Evolutionary conservation across 64 coral and sea anemone species (phyloP).

Genomic region (Dendronephthya gigantea): DNA sequence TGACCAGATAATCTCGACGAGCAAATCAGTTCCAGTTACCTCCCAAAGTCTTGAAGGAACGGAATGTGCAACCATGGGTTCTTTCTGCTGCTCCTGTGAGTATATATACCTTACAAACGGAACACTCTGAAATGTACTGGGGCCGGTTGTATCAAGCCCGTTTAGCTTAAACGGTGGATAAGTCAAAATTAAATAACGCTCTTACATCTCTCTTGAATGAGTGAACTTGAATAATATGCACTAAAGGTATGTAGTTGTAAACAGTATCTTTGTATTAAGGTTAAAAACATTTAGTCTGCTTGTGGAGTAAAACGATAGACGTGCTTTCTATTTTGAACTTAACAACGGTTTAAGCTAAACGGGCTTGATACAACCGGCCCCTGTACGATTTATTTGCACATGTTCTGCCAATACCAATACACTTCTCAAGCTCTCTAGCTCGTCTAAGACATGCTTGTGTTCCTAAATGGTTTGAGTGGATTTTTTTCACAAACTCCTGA

Average conservation of each 20-base stretch:
- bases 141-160: too few species aligned
- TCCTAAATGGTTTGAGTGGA: neutral
- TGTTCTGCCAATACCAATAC: neutral
- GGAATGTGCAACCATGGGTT: neutral
- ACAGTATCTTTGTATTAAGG: too few species aligned
- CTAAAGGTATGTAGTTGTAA: too few species aligned
- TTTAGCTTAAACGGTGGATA: too few species aligned
- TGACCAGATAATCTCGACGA: conserved; percentile 22
- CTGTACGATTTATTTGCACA: neutral
- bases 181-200: too few species aligned
- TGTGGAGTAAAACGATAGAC: too few species aligned
- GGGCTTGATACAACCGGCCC: too few species aligned
- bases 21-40: conserved; percentile 2
- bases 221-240: too few species aligned
- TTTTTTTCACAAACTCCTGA: neutral
- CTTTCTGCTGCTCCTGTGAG: neutral
- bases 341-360: too few species aligned
- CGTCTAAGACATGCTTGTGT: neutral
- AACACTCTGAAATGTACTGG: neutral
- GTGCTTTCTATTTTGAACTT: too few species aligned
- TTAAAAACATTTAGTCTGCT: too few species aligned
- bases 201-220: too few species aligned
- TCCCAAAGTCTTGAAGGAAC: neutral
- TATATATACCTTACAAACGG: neutral
- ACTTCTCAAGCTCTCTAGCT: neutral